Conservation (phyloP, 1,140 invertebrate species). For the Phthorimaea operculella region DNA sequence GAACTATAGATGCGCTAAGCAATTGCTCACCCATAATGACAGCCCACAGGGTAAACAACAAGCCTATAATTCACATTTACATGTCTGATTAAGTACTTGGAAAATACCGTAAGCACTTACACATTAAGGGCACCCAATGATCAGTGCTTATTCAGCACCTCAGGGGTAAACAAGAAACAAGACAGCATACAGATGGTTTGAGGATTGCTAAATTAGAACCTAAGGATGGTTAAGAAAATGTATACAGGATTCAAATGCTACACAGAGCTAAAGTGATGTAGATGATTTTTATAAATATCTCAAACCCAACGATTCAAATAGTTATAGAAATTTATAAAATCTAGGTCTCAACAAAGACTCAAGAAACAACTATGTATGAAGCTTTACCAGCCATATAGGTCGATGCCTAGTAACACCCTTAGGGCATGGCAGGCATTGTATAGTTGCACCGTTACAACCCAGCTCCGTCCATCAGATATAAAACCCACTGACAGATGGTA, state of each 20-base stretch:
- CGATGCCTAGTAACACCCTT: slow-evolving; percentile 16
- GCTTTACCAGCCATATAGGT: not conserved
- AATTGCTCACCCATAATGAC: not conserved
- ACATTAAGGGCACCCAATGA: too few species aligned
- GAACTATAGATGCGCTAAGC: not conserved
- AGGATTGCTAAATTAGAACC: too few species aligned
- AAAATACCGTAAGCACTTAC: too few species aligned
- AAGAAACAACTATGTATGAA: not conserved
- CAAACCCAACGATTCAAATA: too few species aligned
- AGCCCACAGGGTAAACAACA: not conserved
- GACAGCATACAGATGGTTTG: too few species aligned
- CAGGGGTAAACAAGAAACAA: too few species aligned
- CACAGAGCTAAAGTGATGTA: too few species aligned
- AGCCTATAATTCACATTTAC: not conserved
- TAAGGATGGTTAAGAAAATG: too few species aligned
- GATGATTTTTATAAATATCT: too few species aligned
- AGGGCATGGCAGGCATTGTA: slow-evolving; percentile 29
- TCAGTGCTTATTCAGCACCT: too few species aligned
- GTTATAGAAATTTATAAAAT: too few species aligned
- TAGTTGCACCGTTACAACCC: slow-evolving; percentile 36
- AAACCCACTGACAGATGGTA: slow-evolving; percentile 42
- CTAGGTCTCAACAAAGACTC: not conserved
- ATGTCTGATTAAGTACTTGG: not conserved
- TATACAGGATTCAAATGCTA: too few species aligned
- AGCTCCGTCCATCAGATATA: slow-evolving; percentile 46